Evolutionary conservation across 2,888 invertebrate species (phyloP).

Genomic region (Dioctria linearis): DNA sequence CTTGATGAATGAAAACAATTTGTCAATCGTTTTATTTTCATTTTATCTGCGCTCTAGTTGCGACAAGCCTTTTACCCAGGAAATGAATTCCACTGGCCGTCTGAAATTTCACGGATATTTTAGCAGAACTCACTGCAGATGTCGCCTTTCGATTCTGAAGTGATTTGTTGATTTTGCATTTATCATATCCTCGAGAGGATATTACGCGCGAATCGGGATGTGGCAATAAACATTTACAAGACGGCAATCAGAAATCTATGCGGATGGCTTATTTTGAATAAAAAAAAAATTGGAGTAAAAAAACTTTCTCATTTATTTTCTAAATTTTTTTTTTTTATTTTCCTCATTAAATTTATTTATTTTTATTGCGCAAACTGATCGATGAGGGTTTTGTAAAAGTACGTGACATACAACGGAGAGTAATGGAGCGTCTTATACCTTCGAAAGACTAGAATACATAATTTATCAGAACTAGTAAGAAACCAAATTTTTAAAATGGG

Average conservation of each 20-base stretch:
- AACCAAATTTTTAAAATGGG: too few relatives aligned
- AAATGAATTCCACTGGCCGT: constrained; percentile 52
- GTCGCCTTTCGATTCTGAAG: constrained; percentile 45
- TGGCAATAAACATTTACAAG: background rate
- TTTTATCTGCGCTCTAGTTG: constrained; percentile 51
- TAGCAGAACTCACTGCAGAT: constrained; percentile 42
- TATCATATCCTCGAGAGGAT: constrained; percentile 17
- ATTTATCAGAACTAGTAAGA: too few relatives aligned
- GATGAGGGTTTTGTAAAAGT: too few relatives aligned
- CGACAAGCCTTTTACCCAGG: constrained; percentile 52
- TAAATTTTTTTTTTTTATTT: too few relatives aligned
- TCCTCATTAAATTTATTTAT: too few relatives aligned
- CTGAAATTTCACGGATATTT: constrained; percentile 42
- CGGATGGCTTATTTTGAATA: too few relatives aligned
- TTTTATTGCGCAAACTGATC: too few relatives aligned
- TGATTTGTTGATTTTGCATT: constrained; percentile 43
- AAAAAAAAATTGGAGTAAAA: too few relatives aligned
- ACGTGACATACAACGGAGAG: too few relatives aligned
- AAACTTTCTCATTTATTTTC: too few relatives aligned
- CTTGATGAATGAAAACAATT: constrained; percentile 58
- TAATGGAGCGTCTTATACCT: too few relatives aligned
- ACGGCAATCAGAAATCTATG: background rate
- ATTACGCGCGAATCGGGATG: background rate
- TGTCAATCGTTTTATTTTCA: constrained; percentile 58
- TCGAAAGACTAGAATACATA: too few relatives aligned